Evolutionary conservation across 2,888 invertebrate species (phyloP), one percentile per base, ranked within the genome.

Genomic region (Cryptophagus acutangulus): DNA sequence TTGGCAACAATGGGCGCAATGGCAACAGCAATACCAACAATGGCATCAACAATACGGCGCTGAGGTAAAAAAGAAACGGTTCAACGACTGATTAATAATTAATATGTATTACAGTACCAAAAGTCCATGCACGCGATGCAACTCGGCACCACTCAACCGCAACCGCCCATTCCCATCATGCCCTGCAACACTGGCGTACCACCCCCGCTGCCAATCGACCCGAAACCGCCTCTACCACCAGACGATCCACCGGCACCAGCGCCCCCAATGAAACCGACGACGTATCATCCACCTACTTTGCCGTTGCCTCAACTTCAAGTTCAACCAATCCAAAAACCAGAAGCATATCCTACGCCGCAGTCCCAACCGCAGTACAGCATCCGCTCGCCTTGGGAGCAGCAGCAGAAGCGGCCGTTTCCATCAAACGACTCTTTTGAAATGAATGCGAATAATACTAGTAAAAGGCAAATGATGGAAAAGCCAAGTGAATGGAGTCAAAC

Each of bases 1-100:
- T 58, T 82, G 82, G 78, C 77, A 80, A 49, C 83, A 84, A 52
- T 83, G 84, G 79, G 76, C 80, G 6, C 83, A 84, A 52, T 85
- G 84, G 84, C 83, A 85, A 56, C 81, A 81, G 51, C 84, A 84
- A 57, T 85, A 84, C 68, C 78, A 81, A 34, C 82, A 82, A 55
- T 84, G 84, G 84, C 84, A 84, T 61, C 77, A 74, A 44, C 83
- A 84, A 58, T 84, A 83, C 64, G 84, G 83, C 33, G 82, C 81
- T 41, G 82, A 84, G 77, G 84, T 84, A 70, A 45, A 18, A 40
- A 30, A 2, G n/a, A 13, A 30, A 18, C 9, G 9, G 5, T 20
- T 5, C 20, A 20, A 20, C 9, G 20, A 6, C 20, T 9, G 20
- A 26, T 26, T 26, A 4, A 12, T 36, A 24, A 17, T 29, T 20